Percentiles rank a stretch among this genome's conserved stretches.
phyloP scores from a whole-genome alignment of 2,113 vertebrate genomes.

The Heterotilapia buettikoferi region DNA sequence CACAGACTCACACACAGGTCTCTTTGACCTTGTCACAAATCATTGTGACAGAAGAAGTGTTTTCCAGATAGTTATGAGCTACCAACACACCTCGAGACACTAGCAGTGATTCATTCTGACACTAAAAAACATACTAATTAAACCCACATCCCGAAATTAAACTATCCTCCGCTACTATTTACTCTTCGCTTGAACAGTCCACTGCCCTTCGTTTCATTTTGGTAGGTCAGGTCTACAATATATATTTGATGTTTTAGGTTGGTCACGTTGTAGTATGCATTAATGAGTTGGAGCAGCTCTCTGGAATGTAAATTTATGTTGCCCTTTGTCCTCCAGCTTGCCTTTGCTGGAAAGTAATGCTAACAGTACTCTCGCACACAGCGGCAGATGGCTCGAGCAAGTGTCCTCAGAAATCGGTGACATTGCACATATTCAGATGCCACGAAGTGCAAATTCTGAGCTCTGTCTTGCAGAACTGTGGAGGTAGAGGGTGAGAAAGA shows the following conservation, averaged over 20 bases:
- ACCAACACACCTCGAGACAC: neutral
- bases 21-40: neutral
- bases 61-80: neutral
- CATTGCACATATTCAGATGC: constrained; percentile 36
- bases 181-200: neutral
- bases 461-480: constrained; percentile 2
- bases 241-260: constrained; percentile 17
- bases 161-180: neutral
- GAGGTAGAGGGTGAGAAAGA: neutral
- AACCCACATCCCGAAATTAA: neutral
- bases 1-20: neutral
- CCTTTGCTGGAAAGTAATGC: constrained; percentile 28
- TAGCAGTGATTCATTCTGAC: neutral
- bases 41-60: neutral
- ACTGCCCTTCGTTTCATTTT: constrained; percentile 3
- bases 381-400: constrained; percentile 44
- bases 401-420: constrained; percentile 16
- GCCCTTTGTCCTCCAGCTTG: constrained; percentile 35
- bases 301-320: constrained; percentile 39
- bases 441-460: neutral
- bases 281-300: constrained; percentile 23
- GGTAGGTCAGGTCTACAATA: neutral
- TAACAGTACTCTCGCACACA: neutral
- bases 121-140: neutral
- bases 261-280: neutral